Evolutionary conservation across 2,113 vertebrate genomes (phyloP).

Genomic region (Hepsetus odoe): DNA sequence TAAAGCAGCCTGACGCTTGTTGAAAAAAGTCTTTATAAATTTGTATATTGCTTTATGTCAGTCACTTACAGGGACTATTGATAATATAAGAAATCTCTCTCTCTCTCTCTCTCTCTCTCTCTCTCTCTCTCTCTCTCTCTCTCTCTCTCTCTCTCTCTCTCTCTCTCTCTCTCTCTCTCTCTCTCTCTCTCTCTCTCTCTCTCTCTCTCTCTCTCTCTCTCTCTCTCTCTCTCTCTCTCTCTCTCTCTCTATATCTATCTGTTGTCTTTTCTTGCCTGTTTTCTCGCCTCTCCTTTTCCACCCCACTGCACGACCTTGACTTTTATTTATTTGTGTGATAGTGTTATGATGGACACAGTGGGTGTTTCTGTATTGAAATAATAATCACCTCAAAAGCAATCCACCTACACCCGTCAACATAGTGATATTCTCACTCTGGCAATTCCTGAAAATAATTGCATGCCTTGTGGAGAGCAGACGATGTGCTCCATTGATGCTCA

Average conservation of each 20-base stretch:
- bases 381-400: slow-evolving; percentile 45
- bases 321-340: slow-evolving; percentile 20
- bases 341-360: slow-evolving; percentile 32
- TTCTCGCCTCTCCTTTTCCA: not conserved
- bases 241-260: not conserved
- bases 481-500: not conserved
- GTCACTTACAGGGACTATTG: no score
- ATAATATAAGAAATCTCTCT: no score
- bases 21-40: no score
- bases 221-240: not conserved
- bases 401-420: slow-evolving; percentile 1
- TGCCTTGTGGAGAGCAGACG: not conserved
- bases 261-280: not conserved
- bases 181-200: no score
- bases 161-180: no score
- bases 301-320: not conserved
- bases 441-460: slow-evolving; percentile 8
- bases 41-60: no score
- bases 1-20: no score
- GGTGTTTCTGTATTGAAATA: slow-evolving; percentile 49
- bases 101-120: no score
- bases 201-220: no score
- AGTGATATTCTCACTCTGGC: slow-evolving; percentile 11
- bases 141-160: no score
- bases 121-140: no score